Percentiles rank a stretch among this genome's conserved stretches.
These are phyloP conservation scores for Drosophila albomicans DNA, from an alignment of 1,140 invertebrate genomes.

Conservation along the genomic window DNA sequence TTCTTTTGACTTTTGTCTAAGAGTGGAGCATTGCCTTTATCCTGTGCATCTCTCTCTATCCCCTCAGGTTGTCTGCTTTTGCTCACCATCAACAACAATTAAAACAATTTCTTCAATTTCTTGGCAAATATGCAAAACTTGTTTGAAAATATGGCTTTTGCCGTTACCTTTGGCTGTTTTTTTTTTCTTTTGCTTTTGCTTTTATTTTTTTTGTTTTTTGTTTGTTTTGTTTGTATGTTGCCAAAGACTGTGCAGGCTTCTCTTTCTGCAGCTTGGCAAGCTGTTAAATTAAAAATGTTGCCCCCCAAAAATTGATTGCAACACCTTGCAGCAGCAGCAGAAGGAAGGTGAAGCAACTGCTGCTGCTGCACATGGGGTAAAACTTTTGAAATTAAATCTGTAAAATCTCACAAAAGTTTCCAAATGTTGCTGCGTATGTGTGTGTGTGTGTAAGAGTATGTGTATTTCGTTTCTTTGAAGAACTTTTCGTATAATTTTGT, in stretches of 20 bases:
- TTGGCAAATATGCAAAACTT: constrained; percentile 70
- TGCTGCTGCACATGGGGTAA: constrained; percentile 43
- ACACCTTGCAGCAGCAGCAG: constrained; percentile 36
- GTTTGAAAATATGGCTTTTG: constrained; percentile 25
- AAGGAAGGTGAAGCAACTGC: neutral
- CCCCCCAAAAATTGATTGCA: constrained; percentile 52
- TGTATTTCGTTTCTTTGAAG: constrained; percentile 34
- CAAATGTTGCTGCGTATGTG: constrained; percentile 13
- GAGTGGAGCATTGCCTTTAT: neutral
- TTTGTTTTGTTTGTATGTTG: constrained; percentile 13
- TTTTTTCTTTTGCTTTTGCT: neutral
- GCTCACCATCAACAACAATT: constrained; percentile 61
- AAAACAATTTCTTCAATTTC: constrained; percentile 72
- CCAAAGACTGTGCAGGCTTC: neutral
- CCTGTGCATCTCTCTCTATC: neutral
- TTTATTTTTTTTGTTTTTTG: constrained; percentile 6
- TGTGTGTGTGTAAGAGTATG: neutral
- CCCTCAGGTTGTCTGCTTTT: neutral
- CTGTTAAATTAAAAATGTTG: constrained; percentile 64
- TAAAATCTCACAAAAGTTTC: constrained; percentile 59
- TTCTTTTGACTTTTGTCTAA: constrained; percentile 4
- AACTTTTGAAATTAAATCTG: constrained; percentile 67
- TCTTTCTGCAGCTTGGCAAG: constrained; percentile 13
- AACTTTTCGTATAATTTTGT: constrained; percentile 48
- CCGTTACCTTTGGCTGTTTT: constrained; percentile 14